Conservation (phyloP, 2,113 vertebrate species). For the Hystrix brachyura region DNA sequence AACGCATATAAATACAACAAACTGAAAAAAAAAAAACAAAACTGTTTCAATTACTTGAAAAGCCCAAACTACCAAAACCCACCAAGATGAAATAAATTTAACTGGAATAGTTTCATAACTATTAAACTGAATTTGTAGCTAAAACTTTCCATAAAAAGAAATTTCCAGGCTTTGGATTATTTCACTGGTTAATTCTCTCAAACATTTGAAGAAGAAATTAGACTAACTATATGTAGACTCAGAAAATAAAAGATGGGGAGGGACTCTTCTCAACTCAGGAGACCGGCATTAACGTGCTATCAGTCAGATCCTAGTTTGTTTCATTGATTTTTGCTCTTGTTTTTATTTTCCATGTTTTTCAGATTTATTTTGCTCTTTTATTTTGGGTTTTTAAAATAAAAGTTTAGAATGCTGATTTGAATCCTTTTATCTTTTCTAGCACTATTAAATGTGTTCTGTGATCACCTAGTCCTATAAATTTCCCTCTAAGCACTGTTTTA, state of each 20-base stretch:
- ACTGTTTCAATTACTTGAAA: slow-evolving; percentile 11
- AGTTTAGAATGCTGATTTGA: background rate
- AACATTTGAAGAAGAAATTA: slow-evolving; percentile 28
- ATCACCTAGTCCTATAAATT: background rate
- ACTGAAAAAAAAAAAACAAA: background rate
- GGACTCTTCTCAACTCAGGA: background rate
- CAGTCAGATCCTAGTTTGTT: background rate
- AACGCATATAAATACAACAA: slow-evolving; percentile 8
- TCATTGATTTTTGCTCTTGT: slow-evolving; percentile 4
- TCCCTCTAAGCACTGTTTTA: slow-evolving; percentile 19
- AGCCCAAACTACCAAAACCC: background rate
- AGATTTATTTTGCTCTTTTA: background rate
- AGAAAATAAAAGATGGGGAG: background rate
- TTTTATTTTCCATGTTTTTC: slow-evolving; percentile 19
- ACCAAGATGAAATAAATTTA: slow-evolving; percentile 40
- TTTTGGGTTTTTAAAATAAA: background rate
- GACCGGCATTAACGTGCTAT: background rate
- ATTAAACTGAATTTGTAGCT: slow-evolving; percentile 17
- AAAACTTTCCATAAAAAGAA: slow-evolving; percentile 41
- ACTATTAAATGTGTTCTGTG: slow-evolving; percentile 2
- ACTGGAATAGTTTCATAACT: background rate
- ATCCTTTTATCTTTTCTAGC: background rate
- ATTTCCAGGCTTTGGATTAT: background rate
- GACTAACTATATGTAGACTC: background rate
- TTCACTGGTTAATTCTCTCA: slow-evolving; percentile 9